Percentiles rank a stretch among this genome's conserved stretches.
Evolutionary conservation across 2,888 invertebrate species (phyloP).

Genomic region (Meandrusa payeni): DNA sequence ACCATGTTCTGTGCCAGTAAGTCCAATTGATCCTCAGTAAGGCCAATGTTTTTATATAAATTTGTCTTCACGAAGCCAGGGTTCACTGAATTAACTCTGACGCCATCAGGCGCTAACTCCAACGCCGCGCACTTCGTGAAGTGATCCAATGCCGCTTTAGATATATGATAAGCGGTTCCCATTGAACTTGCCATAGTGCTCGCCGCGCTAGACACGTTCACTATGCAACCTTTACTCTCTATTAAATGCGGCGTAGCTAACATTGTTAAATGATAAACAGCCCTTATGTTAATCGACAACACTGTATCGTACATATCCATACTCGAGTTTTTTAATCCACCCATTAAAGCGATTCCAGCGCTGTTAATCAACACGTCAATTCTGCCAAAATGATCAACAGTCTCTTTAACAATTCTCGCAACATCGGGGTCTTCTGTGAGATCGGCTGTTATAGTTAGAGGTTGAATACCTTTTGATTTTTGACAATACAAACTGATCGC

Average conservation of each 20-base stretch:
- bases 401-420: constrained; percentile 83
- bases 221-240: constrained; percentile 89
- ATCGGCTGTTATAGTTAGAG: constrained; percentile 82
- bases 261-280: constrained; percentile 90
- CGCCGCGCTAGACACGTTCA: constrained; percentile 95
- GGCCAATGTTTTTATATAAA: constrained; percentile 85
- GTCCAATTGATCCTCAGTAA: constrained; percentile 86
- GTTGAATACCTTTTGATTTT: constrained; percentile 76
- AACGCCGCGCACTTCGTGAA: constrained; percentile 95
- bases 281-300: constrained; percentile 92
- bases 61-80: constrained; percentile 97
- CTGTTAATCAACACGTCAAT: constrained; percentile 91
- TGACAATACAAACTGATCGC: constrained; percentile 73
- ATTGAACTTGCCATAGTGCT: constrained; percentile 85
- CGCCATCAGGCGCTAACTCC: constrained; percentile 88
- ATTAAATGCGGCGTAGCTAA: constrained; percentile 91
- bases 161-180: constrained; percentile 92
- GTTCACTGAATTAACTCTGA: constrained; percentile 94
- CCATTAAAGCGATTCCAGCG: constrained; percentile 90
- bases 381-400: constrained; percentile 84
- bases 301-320: constrained; percentile 91
- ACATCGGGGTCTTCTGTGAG: constrained; percentile 85
- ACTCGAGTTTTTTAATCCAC: constrained; percentile 89
- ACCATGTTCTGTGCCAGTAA: constrained; percentile 82
- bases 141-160: constrained; percentile 96